phyloP scores from a whole-genome alignment of 2,888 invertebrate species.

The Trissonchulus sp. region DNA sequence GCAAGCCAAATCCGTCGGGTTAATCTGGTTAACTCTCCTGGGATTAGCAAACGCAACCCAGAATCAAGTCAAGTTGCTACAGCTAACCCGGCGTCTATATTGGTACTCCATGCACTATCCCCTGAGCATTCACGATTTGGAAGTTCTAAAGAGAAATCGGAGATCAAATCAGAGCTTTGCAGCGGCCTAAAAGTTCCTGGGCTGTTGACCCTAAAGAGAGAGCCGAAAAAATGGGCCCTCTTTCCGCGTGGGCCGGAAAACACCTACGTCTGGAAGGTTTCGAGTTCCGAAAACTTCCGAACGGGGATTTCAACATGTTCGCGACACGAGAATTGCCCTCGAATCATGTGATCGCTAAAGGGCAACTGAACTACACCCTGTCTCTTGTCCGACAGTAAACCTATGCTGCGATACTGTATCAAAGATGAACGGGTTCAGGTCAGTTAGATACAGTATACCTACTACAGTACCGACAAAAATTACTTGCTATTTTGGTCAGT shows the following conservation, averaged over 20 bases:
- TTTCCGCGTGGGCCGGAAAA: background rate
- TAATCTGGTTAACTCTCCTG: too few species aligned
- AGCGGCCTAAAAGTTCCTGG: background rate
- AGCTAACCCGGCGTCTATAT: background rate
- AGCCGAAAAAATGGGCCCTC: background rate
- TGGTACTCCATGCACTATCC: background rate
- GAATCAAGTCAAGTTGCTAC: background rate
- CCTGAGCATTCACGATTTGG: background rate
- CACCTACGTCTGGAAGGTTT: background rate
- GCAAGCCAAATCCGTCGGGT: too few species aligned
- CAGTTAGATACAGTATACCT: too few species aligned
- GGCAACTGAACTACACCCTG: background rate
- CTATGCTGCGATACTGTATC: background rate
- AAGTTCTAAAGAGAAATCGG: background rate
- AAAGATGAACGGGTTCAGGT: background rate
- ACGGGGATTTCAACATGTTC: background rate
- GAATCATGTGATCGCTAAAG: background rate
- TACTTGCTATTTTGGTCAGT: too few species aligned
- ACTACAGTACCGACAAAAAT: too few species aligned
- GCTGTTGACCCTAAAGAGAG: background rate
- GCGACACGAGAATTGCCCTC: background rate
- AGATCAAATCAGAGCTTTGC: background rate
- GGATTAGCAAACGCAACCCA: background rate
- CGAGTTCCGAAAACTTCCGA: background rate
- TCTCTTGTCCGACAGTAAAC: background rate